Evolutionary conservation across 2,113 vertebrate species (phyloP).

Genomic region (Heteronetta atricapilla): DNA sequence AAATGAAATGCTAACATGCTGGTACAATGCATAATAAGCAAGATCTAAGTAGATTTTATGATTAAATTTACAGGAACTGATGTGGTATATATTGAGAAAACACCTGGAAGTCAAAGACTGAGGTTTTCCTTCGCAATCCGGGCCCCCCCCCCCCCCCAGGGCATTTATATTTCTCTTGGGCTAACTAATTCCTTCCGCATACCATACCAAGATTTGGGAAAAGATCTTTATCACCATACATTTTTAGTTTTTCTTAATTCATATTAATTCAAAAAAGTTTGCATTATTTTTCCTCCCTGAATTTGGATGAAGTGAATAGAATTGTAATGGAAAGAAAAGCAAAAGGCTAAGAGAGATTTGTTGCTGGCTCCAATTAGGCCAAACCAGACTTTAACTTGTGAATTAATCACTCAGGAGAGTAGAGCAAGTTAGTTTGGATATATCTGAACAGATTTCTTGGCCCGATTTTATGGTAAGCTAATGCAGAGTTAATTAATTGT

Average conservation of each 20-base stretch:
- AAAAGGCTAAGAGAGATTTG: background rate
- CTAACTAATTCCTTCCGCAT: background rate
- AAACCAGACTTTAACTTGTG: background rate
- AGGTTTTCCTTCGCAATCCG: background rate
- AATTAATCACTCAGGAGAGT: background rate
- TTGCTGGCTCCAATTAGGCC: background rate
- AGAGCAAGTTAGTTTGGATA: background rate
- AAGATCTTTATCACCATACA: background rate
- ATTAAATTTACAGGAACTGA: background rate
- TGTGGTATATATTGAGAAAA: background rate
- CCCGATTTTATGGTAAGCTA: background rate
- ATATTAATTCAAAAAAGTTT: background rate
- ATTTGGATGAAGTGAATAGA: background rate
- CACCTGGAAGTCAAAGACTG: background rate
- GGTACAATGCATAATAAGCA: background rate
- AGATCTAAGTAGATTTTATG: background rate
- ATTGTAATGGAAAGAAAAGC: background rate
- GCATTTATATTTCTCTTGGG: background rate
- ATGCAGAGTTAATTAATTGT: background rate
- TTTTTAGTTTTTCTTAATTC: background rate
- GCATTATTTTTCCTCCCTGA: background rate
- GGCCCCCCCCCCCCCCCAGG: too few relatives aligned
- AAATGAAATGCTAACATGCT: background rate
- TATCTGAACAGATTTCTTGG: background rate
- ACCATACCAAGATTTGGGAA: background rate